A percentile compares a stretch with the other conserved stretches of the same genome.
Evolutionary conservation across 2,888 invertebrate genomes (phyloP).

Genomic region (Dusona sp.): DNA sequence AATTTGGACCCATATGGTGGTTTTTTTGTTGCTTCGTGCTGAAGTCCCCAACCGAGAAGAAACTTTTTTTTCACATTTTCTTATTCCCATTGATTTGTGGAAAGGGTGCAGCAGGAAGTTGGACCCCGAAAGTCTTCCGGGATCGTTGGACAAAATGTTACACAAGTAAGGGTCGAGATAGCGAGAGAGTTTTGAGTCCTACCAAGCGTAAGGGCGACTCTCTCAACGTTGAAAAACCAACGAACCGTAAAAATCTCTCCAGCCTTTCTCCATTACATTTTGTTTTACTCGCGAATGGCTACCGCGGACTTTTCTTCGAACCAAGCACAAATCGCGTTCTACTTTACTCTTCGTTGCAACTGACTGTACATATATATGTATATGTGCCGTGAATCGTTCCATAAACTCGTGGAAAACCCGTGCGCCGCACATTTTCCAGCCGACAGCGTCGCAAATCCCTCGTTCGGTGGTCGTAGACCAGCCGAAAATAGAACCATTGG

Average conservation of each 20-base stretch:
- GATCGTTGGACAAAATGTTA: slow-evolving; percentile 26
- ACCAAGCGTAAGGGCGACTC: slow-evolving; percentile 63
- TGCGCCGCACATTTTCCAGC: slow-evolving; percentile 71
- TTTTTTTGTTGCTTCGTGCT: not conserved
- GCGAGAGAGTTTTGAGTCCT: slow-evolving; percentile 59
- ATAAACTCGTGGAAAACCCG: slow-evolving; percentile 76
- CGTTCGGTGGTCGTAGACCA: slow-evolving; percentile 49
- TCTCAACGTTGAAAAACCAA: slow-evolving; percentile 64
- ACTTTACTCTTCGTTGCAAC: slow-evolving; percentile 14
- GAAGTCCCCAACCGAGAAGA: not conserved
- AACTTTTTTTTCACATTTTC: slow-evolving; percentile 17
- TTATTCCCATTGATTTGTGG: slow-evolving; percentile 12
- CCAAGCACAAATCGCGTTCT: slow-evolving; percentile 7
- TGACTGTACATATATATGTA: slow-evolving; percentile 20
- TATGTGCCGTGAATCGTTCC: slow-evolving; percentile 59
- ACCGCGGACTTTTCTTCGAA: slow-evolving; percentile 19
- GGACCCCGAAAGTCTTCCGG: slow-evolving; percentile 1
- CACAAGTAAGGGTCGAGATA: slow-evolving; percentile 16
- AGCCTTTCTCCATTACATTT: slow-evolving; percentile 69
- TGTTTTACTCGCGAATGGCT: slow-evolving; percentile 57
- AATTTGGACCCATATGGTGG: not conserved
- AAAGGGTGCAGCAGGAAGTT: not conserved
- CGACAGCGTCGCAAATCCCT: slow-evolving; percentile 70
- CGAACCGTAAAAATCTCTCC: slow-evolving; percentile 70
- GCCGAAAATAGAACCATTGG: slow-evolving; percentile 20